These are phyloP conservation scores for Leptinotarsa haldemani DNA, from an alignment of 2,888 invertebrate genomes.

Conservation along the genomic window DNA sequence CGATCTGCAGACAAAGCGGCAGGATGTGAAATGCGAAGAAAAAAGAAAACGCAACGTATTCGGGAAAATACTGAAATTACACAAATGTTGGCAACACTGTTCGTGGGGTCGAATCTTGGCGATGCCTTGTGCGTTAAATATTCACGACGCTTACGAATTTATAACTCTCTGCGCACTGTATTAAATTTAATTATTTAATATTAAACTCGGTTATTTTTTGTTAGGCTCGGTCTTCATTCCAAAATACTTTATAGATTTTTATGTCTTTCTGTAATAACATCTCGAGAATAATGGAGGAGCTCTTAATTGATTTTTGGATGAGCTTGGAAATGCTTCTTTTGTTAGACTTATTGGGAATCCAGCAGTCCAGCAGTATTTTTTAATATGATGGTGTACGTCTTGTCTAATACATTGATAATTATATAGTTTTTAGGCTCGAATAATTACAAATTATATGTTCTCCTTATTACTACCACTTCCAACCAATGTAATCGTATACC, in stretches of 20 bases:
- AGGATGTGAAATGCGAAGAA: no score
- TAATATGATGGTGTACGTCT: no score
- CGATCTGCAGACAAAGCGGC: no score
- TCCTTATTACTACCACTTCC: no score
- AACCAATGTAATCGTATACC: no score
- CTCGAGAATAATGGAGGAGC: conserved; percentile 58
- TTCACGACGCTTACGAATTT: conserved; percentile 64
- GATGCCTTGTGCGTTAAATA: conserved; percentile 63
- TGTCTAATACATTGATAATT: no score
- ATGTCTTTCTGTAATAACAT: conserved; percentile 59
- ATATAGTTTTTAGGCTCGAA: no score
- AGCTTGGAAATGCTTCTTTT: conserved; percentile 41
- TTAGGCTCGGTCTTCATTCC: conserved; percentile 56
- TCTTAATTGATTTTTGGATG: conserved; percentile 57
- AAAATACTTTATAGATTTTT: conserved; percentile 56
- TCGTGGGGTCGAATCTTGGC: conserved; percentile 52
- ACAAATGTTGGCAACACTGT: no score
- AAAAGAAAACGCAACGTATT: no score
- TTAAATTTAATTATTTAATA: conserved; percentile 73
- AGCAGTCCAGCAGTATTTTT: not conserved
- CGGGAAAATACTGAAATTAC: no score
- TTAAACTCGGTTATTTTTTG: conserved; percentile 71
- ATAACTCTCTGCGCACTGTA: conserved; percentile 67
- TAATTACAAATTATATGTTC: no score
- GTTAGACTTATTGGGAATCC: conserved; percentile 31